Conservation (phyloP, 1,140 invertebrate species). For the Panulirus ornatus region DNA sequence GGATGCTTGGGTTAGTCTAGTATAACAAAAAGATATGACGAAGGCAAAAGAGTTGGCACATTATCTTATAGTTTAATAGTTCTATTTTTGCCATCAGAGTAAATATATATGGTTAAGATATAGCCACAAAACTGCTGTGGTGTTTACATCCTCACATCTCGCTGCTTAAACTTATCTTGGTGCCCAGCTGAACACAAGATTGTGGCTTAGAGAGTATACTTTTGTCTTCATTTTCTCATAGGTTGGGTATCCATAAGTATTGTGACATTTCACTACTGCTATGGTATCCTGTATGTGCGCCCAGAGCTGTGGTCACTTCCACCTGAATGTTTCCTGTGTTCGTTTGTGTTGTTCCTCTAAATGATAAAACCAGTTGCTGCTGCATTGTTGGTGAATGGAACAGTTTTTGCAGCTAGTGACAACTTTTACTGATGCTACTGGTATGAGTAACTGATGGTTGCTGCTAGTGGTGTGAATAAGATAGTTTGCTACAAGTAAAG, state of each 20-base stretch:
- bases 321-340: conserved; percentile 36
- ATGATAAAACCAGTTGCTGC: conserved; percentile 23
- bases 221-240: not conserved
- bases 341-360: conserved; percentile 25
- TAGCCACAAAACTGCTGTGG: not conserved
- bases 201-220: not conserved
- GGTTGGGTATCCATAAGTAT: not conserved
- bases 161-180: conserved; percentile 29
- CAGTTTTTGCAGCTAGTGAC: not conserved
- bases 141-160: conserved; percentile 26
- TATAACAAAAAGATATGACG: conserved; percentile 27
- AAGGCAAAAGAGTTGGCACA: conserved; percentile 33
- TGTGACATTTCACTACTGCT: not conserved
- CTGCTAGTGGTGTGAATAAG: conserved; percentile 1
- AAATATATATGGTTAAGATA: conserved; percentile 16
- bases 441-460: not conserved
- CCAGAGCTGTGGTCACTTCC: conserved; percentile 40
- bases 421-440: not conserved
- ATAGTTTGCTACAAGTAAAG: not conserved
- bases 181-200: conserved; percentile 19
- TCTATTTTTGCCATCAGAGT: conserved; percentile 35
- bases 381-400: not conserved
- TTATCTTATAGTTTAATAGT: conserved; percentile 30
- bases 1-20: conserved; percentile 29
- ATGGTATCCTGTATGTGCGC: not conserved